These are phyloP conservation scores for Trichechus manatus DNA, from an alignment of 2,113 vertebrate genomes.

Conservation along the genomic window DNA sequence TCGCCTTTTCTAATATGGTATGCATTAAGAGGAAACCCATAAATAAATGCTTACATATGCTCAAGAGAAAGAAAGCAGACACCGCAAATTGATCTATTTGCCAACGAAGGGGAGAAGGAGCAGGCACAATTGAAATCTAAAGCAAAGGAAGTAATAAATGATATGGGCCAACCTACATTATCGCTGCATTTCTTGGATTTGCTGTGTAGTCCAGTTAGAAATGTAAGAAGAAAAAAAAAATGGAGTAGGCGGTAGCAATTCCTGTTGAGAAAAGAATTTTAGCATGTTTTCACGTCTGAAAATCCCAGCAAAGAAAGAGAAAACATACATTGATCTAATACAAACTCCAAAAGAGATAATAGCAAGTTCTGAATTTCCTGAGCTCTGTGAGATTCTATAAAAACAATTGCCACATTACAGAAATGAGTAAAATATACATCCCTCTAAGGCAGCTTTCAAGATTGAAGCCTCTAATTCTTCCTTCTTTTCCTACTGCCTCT, in stretches of 20 bases:
- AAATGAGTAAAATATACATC: not conserved
- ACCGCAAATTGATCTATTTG: slow-evolving; percentile 65
- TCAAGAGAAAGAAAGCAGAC: slow-evolving; percentile 61
- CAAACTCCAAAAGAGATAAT: not conserved
- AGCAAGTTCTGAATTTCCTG: not conserved
- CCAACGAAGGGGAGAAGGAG: not conserved
- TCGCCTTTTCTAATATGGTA: slow-evolving; percentile 69
- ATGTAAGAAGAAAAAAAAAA: not conserved
- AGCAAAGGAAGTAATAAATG: not conserved
- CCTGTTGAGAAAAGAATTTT: not conserved
- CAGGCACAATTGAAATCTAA: not conserved
- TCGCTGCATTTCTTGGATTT: not conserved
- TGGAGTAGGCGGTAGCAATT: too few species aligned
- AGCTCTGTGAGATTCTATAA: not conserved
- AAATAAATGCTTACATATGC: slow-evolving; percentile 71
- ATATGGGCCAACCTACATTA: accelerated
- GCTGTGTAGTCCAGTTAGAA: not conserved
- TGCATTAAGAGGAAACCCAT: slow-evolving; percentile 71
- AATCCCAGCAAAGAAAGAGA: not conserved
- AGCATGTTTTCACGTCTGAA: not conserved
- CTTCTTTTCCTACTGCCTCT: not conserved
- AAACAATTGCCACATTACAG: not conserved
- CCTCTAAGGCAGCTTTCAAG: not conserved
- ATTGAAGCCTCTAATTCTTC: not conserved
- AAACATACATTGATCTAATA: not conserved